These are phyloP conservation scores for Proterorhinus semilunaris DNA, from an alignment of 2,113 vertebrate genomes.

Conservation along the genomic window DNA sequence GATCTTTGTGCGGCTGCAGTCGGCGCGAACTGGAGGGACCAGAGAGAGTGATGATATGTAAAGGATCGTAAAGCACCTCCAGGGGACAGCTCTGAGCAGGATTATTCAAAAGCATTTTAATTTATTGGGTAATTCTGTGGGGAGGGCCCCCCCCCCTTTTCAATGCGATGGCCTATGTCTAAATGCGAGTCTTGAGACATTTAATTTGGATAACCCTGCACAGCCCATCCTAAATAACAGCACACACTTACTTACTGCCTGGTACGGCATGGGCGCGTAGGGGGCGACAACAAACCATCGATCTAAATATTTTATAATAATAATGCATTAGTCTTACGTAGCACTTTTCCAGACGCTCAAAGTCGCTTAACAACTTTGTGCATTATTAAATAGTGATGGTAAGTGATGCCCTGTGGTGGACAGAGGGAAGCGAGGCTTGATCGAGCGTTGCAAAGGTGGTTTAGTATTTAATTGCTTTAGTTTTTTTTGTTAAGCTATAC, in stretches of 20 bases:
- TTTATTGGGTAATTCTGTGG: constrained; percentile 69
- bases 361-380: too few species aligned
- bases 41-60: constrained; percentile 69
- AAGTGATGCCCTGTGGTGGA: too few species aligned
- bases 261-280: too few species aligned
- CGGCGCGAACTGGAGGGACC: constrained; percentile 57
- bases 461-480: too few species aligned
- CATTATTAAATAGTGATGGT: too few species aligned
- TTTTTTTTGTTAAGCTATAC: too few species aligned
- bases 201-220: constrained; percentile 55
- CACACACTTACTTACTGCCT: constrained; percentile 5
- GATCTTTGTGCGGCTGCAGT: constrained; percentile 48
- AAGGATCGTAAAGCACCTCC: constrained; percentile 71
- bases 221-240: constrained; percentile 51
- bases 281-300: too few species aligned
- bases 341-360: too few species aligned
- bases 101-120: constrained; percentile 74
- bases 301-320: background rate
- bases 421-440: too few species aligned
- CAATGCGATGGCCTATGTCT: constrained; percentile 61
- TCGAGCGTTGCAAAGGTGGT: too few species aligned
- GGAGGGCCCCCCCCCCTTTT: constrained; percentile 64
- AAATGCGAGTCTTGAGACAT: constrained; percentile 64
- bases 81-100: constrained; percentile 56
- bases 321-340: too few species aligned